These are phyloP conservation scores for Muscicapa adusta DNA, from an alignment of 2,113 vertebrate species.

Conservation along the genomic window DNA sequence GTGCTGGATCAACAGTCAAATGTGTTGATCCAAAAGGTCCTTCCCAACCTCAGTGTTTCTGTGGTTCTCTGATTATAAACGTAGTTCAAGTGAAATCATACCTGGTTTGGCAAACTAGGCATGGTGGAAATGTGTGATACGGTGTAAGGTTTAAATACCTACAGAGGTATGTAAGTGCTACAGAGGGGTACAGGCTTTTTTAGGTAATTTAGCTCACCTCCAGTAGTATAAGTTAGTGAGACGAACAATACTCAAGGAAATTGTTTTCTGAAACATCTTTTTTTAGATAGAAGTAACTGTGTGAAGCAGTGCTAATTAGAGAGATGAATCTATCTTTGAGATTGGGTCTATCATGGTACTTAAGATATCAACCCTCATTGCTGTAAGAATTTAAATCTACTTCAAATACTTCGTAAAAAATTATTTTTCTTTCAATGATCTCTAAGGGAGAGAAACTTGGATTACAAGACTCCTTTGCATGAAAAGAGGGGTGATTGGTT, in stretches of 20 bases:
- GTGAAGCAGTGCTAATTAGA: neutral
- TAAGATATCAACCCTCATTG: neutral
- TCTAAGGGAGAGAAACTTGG: neutral
- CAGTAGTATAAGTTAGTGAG: neutral
- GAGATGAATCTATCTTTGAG: neutral
- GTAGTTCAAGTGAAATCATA: neutral
- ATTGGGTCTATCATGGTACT: neutral
- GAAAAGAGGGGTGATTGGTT: neutral
- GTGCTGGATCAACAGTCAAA: neutral
- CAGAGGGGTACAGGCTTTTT: neutral
- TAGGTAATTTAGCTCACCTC: neutral
- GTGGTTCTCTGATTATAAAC: neutral
- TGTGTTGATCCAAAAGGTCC: neutral
- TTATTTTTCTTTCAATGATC: neutral
- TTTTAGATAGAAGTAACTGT: neutral
- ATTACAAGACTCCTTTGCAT: neutral
- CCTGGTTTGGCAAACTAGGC: neutral
- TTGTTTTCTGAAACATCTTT: neutral
- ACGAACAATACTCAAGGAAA: neutral
- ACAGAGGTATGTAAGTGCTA: neutral
- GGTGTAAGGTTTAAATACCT: neutral
- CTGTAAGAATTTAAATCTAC: neutral
- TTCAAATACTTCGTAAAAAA: neutral
- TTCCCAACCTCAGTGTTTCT: neutral
- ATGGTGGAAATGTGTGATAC: neutral